Evolutionary conservation across 2,888 invertebrate species (phyloP), one percentile per base, ranked within the genome.

Genomic region (Sinopyrophorus schimmeli): DNA sequence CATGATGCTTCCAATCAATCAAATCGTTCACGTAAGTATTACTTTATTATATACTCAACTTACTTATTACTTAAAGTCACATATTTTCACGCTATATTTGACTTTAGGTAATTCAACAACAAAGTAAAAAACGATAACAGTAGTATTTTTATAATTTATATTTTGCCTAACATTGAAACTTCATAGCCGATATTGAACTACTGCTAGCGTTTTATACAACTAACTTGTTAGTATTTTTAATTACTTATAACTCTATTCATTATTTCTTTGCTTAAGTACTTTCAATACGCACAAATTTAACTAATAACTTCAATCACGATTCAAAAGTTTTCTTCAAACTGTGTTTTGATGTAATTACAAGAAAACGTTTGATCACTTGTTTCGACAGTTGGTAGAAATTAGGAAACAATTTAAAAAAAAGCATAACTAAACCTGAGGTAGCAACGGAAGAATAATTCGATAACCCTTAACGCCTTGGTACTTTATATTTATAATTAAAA

Each of bases 11-110:
- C 83, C 80, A 82, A 80, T 78, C 80, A 74, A 74, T 71, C 71
- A 79, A 82, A 80, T 79, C 77, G 77, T 82, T 82, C 83, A 84
- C 84, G 84, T 84, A 84, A 85, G 84, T 85, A 84, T 82, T 44
- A 41, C 35, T 51, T 47, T 15, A 38, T 47, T 42, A 47, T 77
- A 76, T 60, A 54, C 40, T 46, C 42, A 57, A 59, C n/a, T n/a
- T n/a, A n/a, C n/a, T n/a, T n/a, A n/a, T n/a, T n/a, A n/a, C n/a
- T n/a, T n/a, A 59, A 53, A 59, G 54, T 58, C 57, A 54, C 38
- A 47, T 53, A 47, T 37, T 44, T 44, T 44, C 14, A 37, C 37
- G n/a, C n/a, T n/a, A n/a, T n/a, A n/a, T n/a, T n/a, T n/a, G n/a
- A n/a, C n/a, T n/a, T n/a, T n/a, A n/a, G n/a, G n/a, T n/a, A n/a